Evolutionary conservation across 1,140 invertebrate genomes (phyloP).

Genomic region (Aphelenchoides avenae): DNA sequence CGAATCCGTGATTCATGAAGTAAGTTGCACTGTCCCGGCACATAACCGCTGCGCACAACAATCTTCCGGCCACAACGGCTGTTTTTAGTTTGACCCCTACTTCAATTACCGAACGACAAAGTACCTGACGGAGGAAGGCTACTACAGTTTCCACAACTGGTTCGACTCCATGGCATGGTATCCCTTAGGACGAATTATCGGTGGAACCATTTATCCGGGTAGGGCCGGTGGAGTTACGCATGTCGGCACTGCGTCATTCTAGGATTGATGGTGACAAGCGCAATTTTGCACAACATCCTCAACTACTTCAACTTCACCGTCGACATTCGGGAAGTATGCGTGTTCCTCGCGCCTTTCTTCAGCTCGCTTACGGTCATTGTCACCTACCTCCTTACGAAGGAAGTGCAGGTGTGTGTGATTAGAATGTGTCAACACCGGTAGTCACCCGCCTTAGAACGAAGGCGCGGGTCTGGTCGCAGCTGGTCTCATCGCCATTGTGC

Average conservation of each 20-base stretch:
- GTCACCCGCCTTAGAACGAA: slow-evolving; percentile 81
- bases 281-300: slow-evolving; percentile 80
- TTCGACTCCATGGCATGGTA: slow-evolving; percentile 95
- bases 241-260: slow-evolving; percentile 72
- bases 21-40: slow-evolving; percentile 63
- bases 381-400: slow-evolving; percentile 93
- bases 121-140: slow-evolving; percentile 98
- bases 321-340: slow-evolving; percentile 97
- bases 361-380: slow-evolving; percentile 94
- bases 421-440: neutral
- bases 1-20: slow-evolving; percentile 99
- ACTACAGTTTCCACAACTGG: slow-evolving; percentile 99
- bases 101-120: slow-evolving; percentile 98
- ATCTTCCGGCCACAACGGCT: neutral
- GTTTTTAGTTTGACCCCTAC: slow-evolving; percentile 47
- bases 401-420: slow-evolving; percentile 29
- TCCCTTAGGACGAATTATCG: slow-evolving; percentile 92
- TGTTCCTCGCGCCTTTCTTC: slow-evolving; percentile 95
- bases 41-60: neutral
- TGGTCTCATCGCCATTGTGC: slow-evolving; percentile 96
- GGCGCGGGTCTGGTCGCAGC: slow-evolving; percentile 96
- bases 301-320: slow-evolving; percentile 91
- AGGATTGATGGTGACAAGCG: slow-evolving; percentile 94
- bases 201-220: slow-evolving; percentile 66
- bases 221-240: slow-evolving; percentile 9